Base-by-base conservation (phyloP, 2,888 invertebrate genomes). In the Tribolium freemani region DNA sequence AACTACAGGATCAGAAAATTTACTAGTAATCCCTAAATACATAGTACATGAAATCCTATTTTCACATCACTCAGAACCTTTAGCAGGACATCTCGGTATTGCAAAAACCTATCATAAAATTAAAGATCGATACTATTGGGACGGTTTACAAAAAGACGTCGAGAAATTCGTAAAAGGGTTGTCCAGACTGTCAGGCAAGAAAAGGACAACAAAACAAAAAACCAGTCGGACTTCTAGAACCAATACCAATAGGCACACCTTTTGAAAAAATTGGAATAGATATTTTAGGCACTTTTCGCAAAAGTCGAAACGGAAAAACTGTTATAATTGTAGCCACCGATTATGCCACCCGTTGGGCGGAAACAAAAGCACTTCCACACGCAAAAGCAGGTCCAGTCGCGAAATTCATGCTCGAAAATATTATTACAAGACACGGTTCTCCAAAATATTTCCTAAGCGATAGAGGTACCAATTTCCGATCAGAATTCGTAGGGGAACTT, bases 301-400 rank as follows among this genome's bases (percentile, higher is more conserved):
- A 21, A 11, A 38, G 30, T 9, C 6, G 20, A 6, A 44, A 51
- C 1, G 45, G 54, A 11, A 45, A 58, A 38, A 79, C 69, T 0
- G 69, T 71, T n/a, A 76, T 81, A 45, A 48, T 79, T 9, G 80
- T 81, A 1, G 78, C 78, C 0, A 79, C 78, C 1, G 79, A 79
- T 16, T 80, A 79, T 51, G 76, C 77, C 0, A 78, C 80, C 2
- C 51, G 78, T n/a, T 81, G 72, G 67, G 67, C 73, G 3, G 78
- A 78, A 68, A 73, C 75, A 3, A 54, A 30, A 30, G 78, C 77
- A 10, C 13, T 81, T 21, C 31, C 73, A 9, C 68, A 56, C 9
- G 78, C 74, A 3, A 76, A 76, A 63, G 72, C 77, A 1, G 69
- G 54, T 2, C 69, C 63, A 9, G 78, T 80, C 1, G 74, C 72